These are phyloP conservation scores for Rhadinocentrus ornatus DNA, from an alignment of 2,797 vertebrate genomes.

Conservation along the genomic window DNA sequence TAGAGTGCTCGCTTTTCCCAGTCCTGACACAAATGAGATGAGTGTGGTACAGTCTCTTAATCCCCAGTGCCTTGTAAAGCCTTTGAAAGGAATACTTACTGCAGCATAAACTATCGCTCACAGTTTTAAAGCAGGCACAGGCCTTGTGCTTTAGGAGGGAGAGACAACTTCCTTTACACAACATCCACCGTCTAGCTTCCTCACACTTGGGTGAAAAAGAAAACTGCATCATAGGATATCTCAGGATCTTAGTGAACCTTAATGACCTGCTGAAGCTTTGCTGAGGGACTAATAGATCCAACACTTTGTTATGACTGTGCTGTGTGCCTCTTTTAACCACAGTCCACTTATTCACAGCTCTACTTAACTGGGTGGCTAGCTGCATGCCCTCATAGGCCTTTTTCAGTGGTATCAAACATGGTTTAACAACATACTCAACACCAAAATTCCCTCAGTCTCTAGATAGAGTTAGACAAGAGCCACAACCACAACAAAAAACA, in stretches of 20 bases:
- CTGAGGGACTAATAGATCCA: conserved; percentile 62
- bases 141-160: conserved; percentile 47
- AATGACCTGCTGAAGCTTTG: conserved; percentile 56
- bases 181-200: conserved; percentile 32
- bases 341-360: conserved; percentile 55
- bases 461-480: neutral
- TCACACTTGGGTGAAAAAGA: conserved; percentile 53
- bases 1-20: conserved; percentile 69
- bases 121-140: conserved; percentile 64
- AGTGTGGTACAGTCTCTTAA: conserved; percentile 72
- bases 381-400: conserved; percentile 48
- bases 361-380: conserved; percentile 32
- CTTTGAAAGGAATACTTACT: conserved; percentile 79
- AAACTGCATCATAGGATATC: conserved; percentile 53
- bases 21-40: conserved; percentile 76
- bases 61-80: conserved; percentile 79
- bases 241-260: conserved; percentile 53
- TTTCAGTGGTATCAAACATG: conserved; percentile 44
- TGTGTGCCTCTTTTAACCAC: conserved; percentile 40
- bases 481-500: conserved; percentile 8
- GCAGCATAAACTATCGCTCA: conserved; percentile 73
- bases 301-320: conserved; percentile 49
- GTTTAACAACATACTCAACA: conserved; percentile 25
- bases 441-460: neutral
- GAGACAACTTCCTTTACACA: conserved; percentile 43